Conservation (phyloP, 1,140 invertebrate genomes). For the Drosophila ambigua region DNA sequence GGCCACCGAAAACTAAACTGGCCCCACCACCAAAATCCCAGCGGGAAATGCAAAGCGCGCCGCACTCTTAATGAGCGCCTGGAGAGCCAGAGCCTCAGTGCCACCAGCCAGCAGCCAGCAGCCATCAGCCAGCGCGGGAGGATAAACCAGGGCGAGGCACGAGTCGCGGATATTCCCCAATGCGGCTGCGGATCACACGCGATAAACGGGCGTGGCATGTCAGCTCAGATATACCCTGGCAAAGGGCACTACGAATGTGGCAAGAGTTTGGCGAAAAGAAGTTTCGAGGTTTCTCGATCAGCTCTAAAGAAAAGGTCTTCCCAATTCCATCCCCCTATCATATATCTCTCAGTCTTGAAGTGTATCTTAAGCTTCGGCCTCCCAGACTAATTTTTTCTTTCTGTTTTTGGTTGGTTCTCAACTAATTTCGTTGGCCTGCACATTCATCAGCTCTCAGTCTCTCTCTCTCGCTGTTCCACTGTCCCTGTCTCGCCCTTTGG, state of each 20-base stretch:
- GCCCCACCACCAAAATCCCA: slow-evolving; percentile 62
- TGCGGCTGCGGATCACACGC: slow-evolving; percentile 40
- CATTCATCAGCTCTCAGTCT: slow-evolving; percentile 71
- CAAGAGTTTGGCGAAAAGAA: no score
- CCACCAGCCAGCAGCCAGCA: no score
- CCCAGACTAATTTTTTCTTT: slow-evolving; percentile 1
- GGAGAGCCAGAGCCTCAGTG: slow-evolving; percentile 38
- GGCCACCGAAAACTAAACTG: slow-evolving; percentile 53
- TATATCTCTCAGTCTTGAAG: no score
- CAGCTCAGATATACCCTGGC: neutral
- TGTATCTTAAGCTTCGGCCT: no score
- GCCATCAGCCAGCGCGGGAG: no score
- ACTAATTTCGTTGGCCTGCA: slow-evolving; percentile 65
- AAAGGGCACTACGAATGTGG: no score
- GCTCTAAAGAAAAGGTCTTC: no score
- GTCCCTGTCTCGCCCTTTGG: slow-evolving; percentile 40
- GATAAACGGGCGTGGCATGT: slow-evolving; percentile 71
- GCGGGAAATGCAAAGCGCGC: slow-evolving; percentile 75
- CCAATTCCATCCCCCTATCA: no score
- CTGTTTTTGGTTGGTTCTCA: slow-evolving; percentile 39
- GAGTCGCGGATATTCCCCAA: slow-evolving; percentile 20
- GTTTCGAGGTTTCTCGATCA: no score
- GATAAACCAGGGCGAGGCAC: slow-evolving; percentile 12
- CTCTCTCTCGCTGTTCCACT: slow-evolving; percentile 37
- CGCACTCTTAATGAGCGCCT: slow-evolving; percentile 73